These are phyloP conservation scores for Physella acuta DNA, from an alignment of 1,140 invertebrate species.

Conservation along the genomic window DNA sequence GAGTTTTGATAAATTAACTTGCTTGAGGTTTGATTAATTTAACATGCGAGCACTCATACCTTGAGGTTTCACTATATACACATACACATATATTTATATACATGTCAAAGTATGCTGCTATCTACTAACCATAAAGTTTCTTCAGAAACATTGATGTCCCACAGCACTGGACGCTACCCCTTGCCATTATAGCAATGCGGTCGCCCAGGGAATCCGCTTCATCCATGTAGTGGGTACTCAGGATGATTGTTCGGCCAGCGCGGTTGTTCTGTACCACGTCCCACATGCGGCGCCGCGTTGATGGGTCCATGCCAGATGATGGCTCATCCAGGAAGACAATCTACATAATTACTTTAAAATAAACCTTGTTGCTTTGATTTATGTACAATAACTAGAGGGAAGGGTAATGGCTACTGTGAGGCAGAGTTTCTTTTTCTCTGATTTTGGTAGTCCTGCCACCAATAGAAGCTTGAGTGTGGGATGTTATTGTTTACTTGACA, in stretches of 20 bases:
- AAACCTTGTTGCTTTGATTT: too few relatives aligned
- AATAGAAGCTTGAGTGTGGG: too few relatives aligned
- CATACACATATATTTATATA: constrained; percentile 5
- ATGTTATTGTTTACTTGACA: too few relatives aligned
- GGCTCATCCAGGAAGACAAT: constrained; percentile 68
- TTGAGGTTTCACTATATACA: not conserved
- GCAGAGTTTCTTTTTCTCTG: too few relatives aligned
- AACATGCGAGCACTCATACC: not conserved
- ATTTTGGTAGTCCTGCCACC: too few relatives aligned
- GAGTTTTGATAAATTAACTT: too few relatives aligned
- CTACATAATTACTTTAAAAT: too few relatives aligned
- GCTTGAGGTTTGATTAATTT: too few relatives aligned
- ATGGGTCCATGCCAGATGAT: constrained; percentile 93
- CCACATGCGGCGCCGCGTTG: constrained; percentile 86
- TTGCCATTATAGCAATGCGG: constrained; percentile 85
- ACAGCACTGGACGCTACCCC: constrained; percentile 77
- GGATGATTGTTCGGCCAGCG: constrained; percentile 75
- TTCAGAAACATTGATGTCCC: constrained; percentile 85
- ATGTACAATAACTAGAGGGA: too few relatives aligned
- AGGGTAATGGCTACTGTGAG: too few relatives aligned
- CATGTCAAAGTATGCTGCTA: not conserved
- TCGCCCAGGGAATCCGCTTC: constrained; percentile 94
- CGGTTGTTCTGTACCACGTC: constrained; percentile 65
- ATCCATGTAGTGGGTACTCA: constrained; percentile 98
- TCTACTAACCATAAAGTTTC: constrained; percentile 71